A percentile compares a stretch with the other conserved stretches of the same genome.
phyloP scores from a whole-genome alignment of 35 echinoderm and acorn worm species.

The Ptychodera flava region DNA sequence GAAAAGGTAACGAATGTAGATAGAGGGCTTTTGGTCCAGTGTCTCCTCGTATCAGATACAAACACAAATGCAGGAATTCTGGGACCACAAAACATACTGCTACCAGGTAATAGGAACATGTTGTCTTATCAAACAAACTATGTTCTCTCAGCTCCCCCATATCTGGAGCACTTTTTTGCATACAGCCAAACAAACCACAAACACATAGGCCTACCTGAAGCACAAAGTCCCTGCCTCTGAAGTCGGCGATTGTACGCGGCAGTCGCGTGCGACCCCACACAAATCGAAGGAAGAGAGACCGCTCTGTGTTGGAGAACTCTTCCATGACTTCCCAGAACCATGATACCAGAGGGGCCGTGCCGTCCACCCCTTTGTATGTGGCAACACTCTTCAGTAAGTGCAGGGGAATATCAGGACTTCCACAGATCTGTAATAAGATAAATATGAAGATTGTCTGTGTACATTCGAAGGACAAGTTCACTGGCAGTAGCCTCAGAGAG shows the following conservation, averaged over 20 bases:
- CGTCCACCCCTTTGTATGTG: conserved; percentile 92
- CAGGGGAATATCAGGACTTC: conserved; percentile 92
- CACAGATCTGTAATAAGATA: conserved; percentile 66
- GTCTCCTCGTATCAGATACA: too few species aligned
- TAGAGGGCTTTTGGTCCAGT: too few species aligned
- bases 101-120: too few species aligned
- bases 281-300: conserved; percentile 86
- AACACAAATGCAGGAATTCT: too few species aligned
- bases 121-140: too few species aligned
- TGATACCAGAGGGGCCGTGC: conserved; percentile 56
- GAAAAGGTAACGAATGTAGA: too few species aligned
- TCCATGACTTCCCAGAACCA: conserved; percentile 99
- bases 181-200: too few species aligned
- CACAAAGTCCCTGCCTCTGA: conserved; percentile 94
- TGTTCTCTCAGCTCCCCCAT: too few species aligned
- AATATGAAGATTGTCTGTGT: neutral
- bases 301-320: conserved; percentile 84
- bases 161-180: too few species aligned
- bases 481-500: too few species aligned
- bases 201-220: conserved; percentile 55
- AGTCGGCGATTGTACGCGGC: conserved; percentile 94
- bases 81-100: too few species aligned
- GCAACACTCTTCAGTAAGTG: conserved; percentile 92
- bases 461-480: too few species aligned
- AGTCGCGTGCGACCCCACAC: conserved; percentile 94